A percentile compares a stretch with the other conserved stretches of the same genome.
Conservation (phyloP, 2,888 invertebrate genomes). For the Cryptocheilus praepositus region DNA sequence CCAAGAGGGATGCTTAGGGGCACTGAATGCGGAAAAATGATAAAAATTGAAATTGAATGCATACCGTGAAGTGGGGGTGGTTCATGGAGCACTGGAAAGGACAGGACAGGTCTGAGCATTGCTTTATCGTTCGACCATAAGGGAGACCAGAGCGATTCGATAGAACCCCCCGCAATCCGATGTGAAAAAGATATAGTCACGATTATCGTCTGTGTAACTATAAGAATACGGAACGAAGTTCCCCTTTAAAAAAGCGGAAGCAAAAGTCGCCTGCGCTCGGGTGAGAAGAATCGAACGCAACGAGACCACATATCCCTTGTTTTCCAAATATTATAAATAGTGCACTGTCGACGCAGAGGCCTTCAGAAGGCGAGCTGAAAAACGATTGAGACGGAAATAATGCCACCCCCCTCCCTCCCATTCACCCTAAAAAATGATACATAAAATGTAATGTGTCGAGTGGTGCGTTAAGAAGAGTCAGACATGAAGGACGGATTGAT, state of each 20-base stretch:
- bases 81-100: conserved; percentile 13
- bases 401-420: too few species aligned
- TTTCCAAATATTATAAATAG: conserved; percentile 54
- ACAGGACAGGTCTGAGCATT: conserved; percentile 37
- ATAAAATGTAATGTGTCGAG: conserved; percentile 23
- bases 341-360: conserved; percentile 42
- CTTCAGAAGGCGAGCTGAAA: conserved; percentile 37
- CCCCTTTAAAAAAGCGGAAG: conserved; percentile 26
- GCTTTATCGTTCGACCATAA: conserved; percentile 18
- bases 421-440: not conserved
- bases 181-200: conserved; percentile 35
- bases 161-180: not conserved
- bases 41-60: too few species aligned
- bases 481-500: conserved; percentile 24
- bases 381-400: conserved; percentile 33
- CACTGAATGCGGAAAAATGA: not conserved
- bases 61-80: not conserved
- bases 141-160: not conserved
- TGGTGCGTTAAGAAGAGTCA: conserved; percentile 29
- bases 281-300: conserved; percentile 41
- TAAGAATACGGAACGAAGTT: conserved; percentile 42
- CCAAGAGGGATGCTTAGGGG: not conserved
- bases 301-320: conserved; percentile 61
- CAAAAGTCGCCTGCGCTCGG: conserved; percentile 38
- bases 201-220: conserved; percentile 45